These are phyloP conservation scores for Cinara cedri DNA, from an alignment of 2,888 invertebrate species.

Conservation along the genomic window DNA sequence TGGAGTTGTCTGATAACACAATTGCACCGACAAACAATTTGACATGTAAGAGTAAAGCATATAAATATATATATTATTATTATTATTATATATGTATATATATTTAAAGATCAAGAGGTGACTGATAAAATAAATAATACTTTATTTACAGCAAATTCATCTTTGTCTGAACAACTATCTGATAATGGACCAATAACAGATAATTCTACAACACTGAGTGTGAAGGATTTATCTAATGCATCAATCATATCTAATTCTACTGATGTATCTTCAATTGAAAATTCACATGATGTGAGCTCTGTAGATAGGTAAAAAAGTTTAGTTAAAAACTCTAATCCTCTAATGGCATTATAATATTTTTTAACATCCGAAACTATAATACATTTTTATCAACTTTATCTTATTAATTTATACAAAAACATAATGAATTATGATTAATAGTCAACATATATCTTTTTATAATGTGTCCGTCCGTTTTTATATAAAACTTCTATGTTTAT, in stretches of 20 bases:
- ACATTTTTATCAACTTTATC: constrained; percentile 23
- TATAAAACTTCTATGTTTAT: constrained; percentile 31
- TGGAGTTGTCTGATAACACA: not conserved
- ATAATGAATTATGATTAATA: constrained; percentile 36
- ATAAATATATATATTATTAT: not conserved
- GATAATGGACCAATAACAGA: not conserved
- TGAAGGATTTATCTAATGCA: constrained; percentile 20
- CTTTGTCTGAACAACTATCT: not conserved
- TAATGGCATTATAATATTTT: constrained; percentile 34
- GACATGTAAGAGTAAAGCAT: constrained; percentile 16
- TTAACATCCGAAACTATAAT: constrained; percentile 24
- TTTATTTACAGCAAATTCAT: not conserved
- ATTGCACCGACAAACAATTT: not conserved
- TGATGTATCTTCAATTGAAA: constrained; percentile 3
- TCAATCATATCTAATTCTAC: not conserved
- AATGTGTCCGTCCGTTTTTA: constrained; percentile 50
- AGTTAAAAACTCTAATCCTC: not conserved
- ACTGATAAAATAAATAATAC: not conserved
- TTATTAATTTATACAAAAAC: constrained; percentile 21
- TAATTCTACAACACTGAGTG: not conserved
- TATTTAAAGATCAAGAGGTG: constrained; percentile 18
- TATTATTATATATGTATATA: not conserved
- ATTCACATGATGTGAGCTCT: constrained; percentile 29
- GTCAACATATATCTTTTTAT: constrained; percentile 33
- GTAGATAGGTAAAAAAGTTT: constrained; percentile 41